These are phyloP conservation scores for Scelioninae gen. 2 DNA, from an alignment of 2,888 invertebrate genomes.

Conservation along the genomic window DNA sequence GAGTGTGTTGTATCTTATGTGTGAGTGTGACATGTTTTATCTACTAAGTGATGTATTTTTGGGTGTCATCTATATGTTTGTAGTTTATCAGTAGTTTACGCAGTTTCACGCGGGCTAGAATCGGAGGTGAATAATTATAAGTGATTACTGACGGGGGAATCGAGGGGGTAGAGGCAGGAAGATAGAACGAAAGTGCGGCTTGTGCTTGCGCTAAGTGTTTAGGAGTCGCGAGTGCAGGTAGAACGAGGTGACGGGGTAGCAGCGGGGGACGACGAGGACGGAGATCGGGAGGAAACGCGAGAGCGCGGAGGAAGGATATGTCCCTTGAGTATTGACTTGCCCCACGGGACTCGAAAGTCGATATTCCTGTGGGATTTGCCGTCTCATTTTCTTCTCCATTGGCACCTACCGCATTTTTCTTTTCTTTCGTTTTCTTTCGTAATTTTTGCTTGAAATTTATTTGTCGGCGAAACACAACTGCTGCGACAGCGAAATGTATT, in stretches of 20 bases:
- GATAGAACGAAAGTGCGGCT: conserved; percentile 56
- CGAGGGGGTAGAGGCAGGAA: too few relatives aligned
- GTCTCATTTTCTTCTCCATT: conserved; percentile 67
- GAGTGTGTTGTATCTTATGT: too few relatives aligned
- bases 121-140: too few relatives aligned
- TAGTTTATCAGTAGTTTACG: conserved; percentile 14
- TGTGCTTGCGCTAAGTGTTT: conserved; percentile 73
- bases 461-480: too few relatives aligned
- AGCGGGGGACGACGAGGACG: conserved; percentile 61
- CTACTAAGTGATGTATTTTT: too few relatives aligned
- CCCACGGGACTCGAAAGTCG: conserved; percentile 75
- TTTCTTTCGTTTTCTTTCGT: conserved; percentile 53
- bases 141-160: too few relatives aligned
- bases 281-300: conserved; percentile 45
- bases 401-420: conserved; percentile 61
- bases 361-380: conserved; percentile 74
- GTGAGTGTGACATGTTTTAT: too few relatives aligned
- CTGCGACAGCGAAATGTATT: too few relatives aligned
- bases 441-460: conserved; percentile 15
- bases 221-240: conserved; percentile 68
- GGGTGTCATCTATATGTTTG: too few relatives aligned
- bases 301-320: conserved; percentile 60
- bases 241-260: conserved; percentile 67
- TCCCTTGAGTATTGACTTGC: conserved; percentile 75
- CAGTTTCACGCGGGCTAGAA: conserved; percentile 22